Base-by-base conservation (phyloP, 1,140 invertebrate species). In the Drosophila simulans region DNA sequence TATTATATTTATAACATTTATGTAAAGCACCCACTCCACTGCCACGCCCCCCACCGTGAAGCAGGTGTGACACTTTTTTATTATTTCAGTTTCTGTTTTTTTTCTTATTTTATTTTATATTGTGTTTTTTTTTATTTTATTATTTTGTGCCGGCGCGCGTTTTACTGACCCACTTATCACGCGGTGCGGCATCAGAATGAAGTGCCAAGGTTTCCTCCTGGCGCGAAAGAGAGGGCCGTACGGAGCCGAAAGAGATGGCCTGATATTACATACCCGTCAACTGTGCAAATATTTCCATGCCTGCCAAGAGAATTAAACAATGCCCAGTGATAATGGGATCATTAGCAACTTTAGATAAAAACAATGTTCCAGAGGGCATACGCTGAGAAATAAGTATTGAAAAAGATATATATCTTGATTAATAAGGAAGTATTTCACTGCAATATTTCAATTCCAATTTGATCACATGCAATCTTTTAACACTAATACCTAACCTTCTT, bases 1-100 rank as follows among this genome's bases (percentile, higher is more conserved):
- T 89, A 88, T 88, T 89, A 82, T 88, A 79, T 76, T 75, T 84
- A 84, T 80, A 88, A 84, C 84, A 84, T 89, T 89, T 89, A 84
- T 90, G 59, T 77, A 81, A 85, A 77, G 66, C 80, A 84, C 64
- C 70, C 80, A 63, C 31, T 27, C 52, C 48, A 58, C 49, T 52
- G 53, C 45, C 64, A 64, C 55, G 72, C 64, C 35, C 42, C 59
- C 34, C 5, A 34, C 34, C 31, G 31, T 39, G 40, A 60, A 43
- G 57, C 72, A 77, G 72, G 83, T 86, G 83, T 86, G 79, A 88
- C 75, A 86, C 83, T 82, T 85, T 71, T 81, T 77, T 71, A 58
- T 69, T 78, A 74, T 80, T 80, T 80, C 69, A 54, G 77, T 68
- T 80, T 76, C 52, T 13, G 45, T 68, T 85, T 57, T 17, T 17